phyloP scores from a whole-genome alignment of 1,140 invertebrate genomes.

The Eupristina koningsbergeri region DNA sequence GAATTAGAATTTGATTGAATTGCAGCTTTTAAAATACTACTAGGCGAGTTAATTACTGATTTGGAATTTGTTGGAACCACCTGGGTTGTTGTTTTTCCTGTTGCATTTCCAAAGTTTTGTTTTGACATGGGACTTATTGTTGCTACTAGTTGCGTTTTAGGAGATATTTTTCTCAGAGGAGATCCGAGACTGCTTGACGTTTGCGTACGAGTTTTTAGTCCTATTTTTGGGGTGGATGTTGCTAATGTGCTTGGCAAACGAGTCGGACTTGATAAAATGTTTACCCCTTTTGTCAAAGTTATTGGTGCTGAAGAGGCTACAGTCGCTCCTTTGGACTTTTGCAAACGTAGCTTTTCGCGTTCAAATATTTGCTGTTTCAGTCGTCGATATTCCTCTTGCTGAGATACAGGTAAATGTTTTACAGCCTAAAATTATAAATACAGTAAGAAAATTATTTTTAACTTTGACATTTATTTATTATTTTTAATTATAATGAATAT shows the following conservation, averaged over 20 bases:
- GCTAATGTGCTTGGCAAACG: not conserved
- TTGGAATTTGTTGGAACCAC: not conserved
- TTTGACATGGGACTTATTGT: constrained; percentile 40
- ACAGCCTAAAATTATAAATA: constrained; percentile 64
- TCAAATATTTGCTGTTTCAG: constrained; percentile 66
- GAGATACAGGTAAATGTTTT: constrained; percentile 66
- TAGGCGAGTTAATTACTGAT: not conserved
- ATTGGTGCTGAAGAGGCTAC: not conserved
- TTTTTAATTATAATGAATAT: too few species aligned
- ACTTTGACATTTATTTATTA: not conserved
- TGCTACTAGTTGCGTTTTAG: constrained; percentile 28
- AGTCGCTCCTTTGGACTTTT: constrained; percentile 28
- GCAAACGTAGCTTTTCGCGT: constrained; percentile 3
- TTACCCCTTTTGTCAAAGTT: not conserved
- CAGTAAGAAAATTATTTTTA: not conserved
- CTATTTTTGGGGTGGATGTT: constrained; percentile 10
- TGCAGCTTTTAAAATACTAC: not conserved
- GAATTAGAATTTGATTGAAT: not conserved
- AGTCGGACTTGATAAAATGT: not conserved
- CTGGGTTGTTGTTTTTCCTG: not conserved
- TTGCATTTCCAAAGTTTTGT: not conserved
- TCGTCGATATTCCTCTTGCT: constrained; percentile 70
- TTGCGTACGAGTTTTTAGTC: not conserved
- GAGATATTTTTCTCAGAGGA: not conserved
- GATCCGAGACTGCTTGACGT: not conserved